Base-by-base conservation (phyloP, 2,797 vertebrate genomes). In the Novumbra hubbsi region DNA sequence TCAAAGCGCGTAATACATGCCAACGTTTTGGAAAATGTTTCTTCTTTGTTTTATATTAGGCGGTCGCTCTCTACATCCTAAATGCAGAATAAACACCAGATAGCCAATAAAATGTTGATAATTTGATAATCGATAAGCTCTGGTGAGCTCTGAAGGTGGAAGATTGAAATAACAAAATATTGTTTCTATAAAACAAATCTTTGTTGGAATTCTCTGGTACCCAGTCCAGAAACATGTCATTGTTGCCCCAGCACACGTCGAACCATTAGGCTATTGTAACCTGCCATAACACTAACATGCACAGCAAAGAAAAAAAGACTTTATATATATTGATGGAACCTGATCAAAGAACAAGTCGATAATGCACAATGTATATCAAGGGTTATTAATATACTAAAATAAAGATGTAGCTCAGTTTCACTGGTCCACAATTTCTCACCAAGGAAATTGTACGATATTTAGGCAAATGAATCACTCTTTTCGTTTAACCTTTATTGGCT, bases 181-280 rank as follows among this genome's bases (percentile, higher is more conserved):
- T 1, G 63, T 55, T 28, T 70, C 50, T 17, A n/a, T 27, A n/a
- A 32, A 52, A 52, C 30, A 30, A 70, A 32, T 86, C 81, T 78
- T 73, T 77, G 83, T 84, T 87, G 89, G 86, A 90, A 91, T 90
- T 90, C 88, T 82, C 87, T 91, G 88, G 89, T 88, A 89, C 74
- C 76, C 81, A 77, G 66, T 66, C 41, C 41, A 45, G 41, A 82
- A 80, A 68, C 74, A 68, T 55, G 67, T 78, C 9, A 88, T 86
- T 88, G 84, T 89, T 86, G 80, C 81, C 73, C 62, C 76, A 78
- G 83, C 87, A 71, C 79, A 73, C 64, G 80, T 83, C 81, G 80
- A 63, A 19, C 73, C 81, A 76, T 62, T 49, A 72, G 73, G 55
- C 55, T 66, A 49, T 65, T 19, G 1, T 16, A 27, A 17, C 32